phyloP scores from a whole-genome alignment of 2,797 vertebrate species.

The Xiphorhynchus erythropygius region DNA sequence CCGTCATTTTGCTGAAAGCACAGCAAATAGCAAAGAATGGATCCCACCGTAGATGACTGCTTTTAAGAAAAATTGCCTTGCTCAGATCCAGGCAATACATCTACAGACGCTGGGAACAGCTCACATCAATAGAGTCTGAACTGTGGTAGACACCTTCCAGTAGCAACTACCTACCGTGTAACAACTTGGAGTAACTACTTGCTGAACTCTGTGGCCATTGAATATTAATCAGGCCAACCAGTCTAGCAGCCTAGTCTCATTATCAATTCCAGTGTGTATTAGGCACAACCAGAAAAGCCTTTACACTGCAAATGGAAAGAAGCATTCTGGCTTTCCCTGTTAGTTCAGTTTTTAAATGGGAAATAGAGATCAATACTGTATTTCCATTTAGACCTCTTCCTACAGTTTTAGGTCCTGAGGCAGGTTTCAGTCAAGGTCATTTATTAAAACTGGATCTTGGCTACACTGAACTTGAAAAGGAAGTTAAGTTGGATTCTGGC shows the following conservation, averaged over 20 bases:
- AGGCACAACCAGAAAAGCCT: neutral
- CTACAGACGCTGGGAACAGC: neutral
- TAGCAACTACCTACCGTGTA: neutral
- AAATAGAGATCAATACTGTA: neutral
- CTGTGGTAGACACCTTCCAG: neutral
- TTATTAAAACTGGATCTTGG: neutral
- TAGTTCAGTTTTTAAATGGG: neutral
- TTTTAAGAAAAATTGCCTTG: neutral
- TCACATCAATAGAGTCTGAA: neutral
- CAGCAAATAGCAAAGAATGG: neutral
- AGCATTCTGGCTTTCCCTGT: neutral
- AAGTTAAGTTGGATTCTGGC: neutral
- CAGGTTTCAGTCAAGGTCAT: neutral
- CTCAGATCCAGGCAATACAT: neutral
- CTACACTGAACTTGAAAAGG: neutral
- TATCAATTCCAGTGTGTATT: neutral
- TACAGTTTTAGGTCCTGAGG: constrained; percentile 15
- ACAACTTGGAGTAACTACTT: neutral
- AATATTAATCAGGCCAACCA: neutral
- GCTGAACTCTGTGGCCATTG: neutral
- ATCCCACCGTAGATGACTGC: neutral
- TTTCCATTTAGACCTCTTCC: constrained; percentile 21
- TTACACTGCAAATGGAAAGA: neutral
- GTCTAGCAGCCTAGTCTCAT: neutral
- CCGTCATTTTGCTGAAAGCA: neutral